Evolutionary conservation across 2,113 vertebrate species (phyloP).

Genomic region (Pao palembangensis): DNA sequence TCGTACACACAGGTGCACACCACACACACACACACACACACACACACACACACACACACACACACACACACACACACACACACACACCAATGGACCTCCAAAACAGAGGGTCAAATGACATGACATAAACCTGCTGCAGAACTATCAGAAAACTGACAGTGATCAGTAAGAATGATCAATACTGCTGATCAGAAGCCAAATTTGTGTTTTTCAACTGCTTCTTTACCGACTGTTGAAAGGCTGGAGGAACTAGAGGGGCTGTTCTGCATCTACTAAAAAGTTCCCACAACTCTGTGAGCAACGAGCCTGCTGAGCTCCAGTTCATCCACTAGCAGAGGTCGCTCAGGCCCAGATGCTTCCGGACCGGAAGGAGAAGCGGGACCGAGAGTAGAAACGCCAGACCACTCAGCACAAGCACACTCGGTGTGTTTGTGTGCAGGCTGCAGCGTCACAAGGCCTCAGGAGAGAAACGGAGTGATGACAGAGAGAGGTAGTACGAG

Average conservation of each 20-base stretch:
- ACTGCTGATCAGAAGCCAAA: conserved; percentile 21
- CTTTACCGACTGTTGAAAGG: conserved; percentile 11
- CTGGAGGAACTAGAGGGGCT: not conserved
- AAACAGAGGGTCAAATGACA: conserved; percentile 15
- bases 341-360: not conserved
- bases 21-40: conserved; percentile 35
- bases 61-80: conserved; percentile 30
- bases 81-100: conserved; percentile 25
- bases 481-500: too few relatives aligned
- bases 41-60: conserved; percentile 39
- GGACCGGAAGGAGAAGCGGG: too few relatives aligned
- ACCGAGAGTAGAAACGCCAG: too few relatives aligned
- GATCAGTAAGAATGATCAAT: conserved; percentile 34
- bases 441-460: too few relatives aligned
- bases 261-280: conserved; percentile 2
- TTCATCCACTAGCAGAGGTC: conserved; percentile 10
- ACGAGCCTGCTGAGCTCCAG: too few relatives aligned
- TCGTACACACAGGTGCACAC: too few relatives aligned
- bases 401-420: too few relatives aligned
- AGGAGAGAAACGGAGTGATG: too few relatives aligned
- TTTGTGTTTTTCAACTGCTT: not conserved
- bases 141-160: conserved; percentile 16
- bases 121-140: conserved; percentile 38
- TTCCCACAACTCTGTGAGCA: conserved; percentile 31
- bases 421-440: too few relatives aligned